phyloP scores from a whole-genome alignment of 1,140 invertebrate genomes.

The Aphaenogaster floridana region DNA sequence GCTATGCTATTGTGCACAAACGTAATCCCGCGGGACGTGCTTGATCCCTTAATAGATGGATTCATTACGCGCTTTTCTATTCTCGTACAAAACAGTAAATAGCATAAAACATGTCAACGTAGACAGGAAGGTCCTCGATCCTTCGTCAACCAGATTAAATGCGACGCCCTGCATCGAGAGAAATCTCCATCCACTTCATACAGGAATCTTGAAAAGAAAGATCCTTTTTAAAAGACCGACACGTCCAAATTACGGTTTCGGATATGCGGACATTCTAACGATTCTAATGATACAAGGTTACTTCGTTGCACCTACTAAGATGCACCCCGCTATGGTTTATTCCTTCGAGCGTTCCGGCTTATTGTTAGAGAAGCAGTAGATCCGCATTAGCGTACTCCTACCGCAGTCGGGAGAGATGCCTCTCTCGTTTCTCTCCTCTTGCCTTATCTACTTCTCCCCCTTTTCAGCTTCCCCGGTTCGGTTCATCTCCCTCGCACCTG shows the following conservation, averaged over 20 bases:
- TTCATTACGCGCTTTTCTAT: constrained; percentile 22
- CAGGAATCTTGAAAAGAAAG: not conserved
- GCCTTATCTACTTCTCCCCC: constrained; percentile 55
- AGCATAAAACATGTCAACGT: not conserved
- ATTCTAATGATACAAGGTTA: constrained; percentile 45
- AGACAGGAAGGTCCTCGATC: constrained; percentile 5
- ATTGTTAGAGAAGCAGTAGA: constrained; percentile 78
- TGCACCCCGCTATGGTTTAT: constrained; percentile 69
- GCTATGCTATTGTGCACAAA: constrained; percentile 11
- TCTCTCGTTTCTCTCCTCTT: constrained; percentile 41
- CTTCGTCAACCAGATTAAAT: constrained; percentile 37
- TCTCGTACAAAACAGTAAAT: constrained; percentile 23
- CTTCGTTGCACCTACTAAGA: constrained; percentile 10
- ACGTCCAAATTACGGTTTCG: not conserved
- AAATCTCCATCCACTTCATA: constrained; percentile 7
- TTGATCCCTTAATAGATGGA: constrained; percentile 27
- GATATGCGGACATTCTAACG: constrained; percentile 14
- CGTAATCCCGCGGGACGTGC: constrained; percentile 22
- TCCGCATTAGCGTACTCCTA: constrained; percentile 78
- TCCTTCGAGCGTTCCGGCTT: constrained; percentile 74
- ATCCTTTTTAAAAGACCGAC: not conserved
- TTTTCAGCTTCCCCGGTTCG: not conserved
- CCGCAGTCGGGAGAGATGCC: constrained; percentile 63
- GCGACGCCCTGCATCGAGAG: not conserved
- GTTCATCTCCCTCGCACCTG: not conserved